Conservation (phyloP, 2,888 invertebrate species). For the Parapristionchus giblindavisi region DNA sequence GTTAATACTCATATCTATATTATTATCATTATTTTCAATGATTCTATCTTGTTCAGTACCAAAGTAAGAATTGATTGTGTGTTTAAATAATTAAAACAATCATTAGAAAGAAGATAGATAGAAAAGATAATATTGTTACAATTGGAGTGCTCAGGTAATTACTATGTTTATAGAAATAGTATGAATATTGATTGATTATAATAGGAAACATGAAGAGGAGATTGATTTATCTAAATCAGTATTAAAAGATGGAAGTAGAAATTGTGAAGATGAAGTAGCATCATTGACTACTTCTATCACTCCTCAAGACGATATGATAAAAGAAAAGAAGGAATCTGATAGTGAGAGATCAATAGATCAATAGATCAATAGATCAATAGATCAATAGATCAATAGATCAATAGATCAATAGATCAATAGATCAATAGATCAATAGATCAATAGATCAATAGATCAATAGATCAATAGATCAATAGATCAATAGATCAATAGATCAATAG, state of each 20-base stretch:
- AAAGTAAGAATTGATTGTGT: background rate
- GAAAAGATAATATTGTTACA: background rate
- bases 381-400: too few species aligned
- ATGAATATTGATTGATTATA: background rate
- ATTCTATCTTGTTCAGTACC: too few species aligned
- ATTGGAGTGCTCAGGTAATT: constrained; percentile 7
- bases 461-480: too few species aligned
- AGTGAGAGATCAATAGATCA: too few species aligned
- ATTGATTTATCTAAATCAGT: constrained; percentile 17
- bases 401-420: too few species aligned
- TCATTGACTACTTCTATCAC: background rate
- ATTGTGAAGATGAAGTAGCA: constrained; percentile 2
- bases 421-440: too few species aligned
- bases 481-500: too few species aligned
- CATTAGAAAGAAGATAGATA: constrained; percentile 7
- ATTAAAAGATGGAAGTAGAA: constrained; percentile 4
- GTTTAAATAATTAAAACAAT: background rate
- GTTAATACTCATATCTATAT: background rate
- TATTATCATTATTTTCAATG: background rate
- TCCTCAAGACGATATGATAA: background rate
- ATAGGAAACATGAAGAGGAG: constrained; percentile 27
- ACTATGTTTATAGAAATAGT: background rate
- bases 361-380: too few species aligned
- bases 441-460: too few species aligned
- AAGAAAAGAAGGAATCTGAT: background rate